Base-by-base conservation (phyloP, 2,113 vertebrate species). In the Rhabdornis inornatus region DNA sequence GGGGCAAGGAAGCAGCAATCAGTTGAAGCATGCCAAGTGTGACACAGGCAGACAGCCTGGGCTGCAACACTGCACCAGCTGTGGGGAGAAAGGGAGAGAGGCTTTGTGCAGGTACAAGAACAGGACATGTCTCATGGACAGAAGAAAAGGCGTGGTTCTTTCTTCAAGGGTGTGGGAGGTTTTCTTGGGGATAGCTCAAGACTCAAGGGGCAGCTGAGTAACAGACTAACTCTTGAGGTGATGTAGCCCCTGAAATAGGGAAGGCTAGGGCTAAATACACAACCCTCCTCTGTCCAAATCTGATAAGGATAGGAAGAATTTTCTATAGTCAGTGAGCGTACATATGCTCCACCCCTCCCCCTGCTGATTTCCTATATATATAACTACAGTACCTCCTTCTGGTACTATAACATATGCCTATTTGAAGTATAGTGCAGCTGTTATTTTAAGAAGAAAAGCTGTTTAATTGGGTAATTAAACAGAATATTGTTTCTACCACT, bases 401-500 rank as follows among this genome's bases (percentile, higher is more conserved):
- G 71, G n/a, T 83, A 12, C 66, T 80, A 23, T 80, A 83, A 69
- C 88, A 94, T 80, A 88, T 80, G 90, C 45, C 50, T 90, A 75
- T 81, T 83, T 90, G 60, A 94, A 89, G 56, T 57, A 65, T 19
- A 89, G 76, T 83, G 65, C 94, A 93, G 89, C 71, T 93, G 83
- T 83, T 94, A 93, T 90, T 93, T 92, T 92, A 96, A 93, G 78
- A 89, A 89, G 59, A 90, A 94, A 90, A 95, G 65, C 82, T 93
- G 76, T 92, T 93, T 88, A 90, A 93, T 84, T 97, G 60, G 40
- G 60, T 89, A 93, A 95, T 93, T 94, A 94, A 81, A 87, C 69
- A 90, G 71, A 93, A 94, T 90, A 92, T 87, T 87, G 7, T 90
- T 96, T 91, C 92, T 95, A 89, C 27, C 92, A 89, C 77, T 94